Percentiles rank a stretch among this genome's conserved stretches.
Conservation (phyloP, 2,113 vertebrate genomes). For the Proterorhinus semilunaris region DNA sequence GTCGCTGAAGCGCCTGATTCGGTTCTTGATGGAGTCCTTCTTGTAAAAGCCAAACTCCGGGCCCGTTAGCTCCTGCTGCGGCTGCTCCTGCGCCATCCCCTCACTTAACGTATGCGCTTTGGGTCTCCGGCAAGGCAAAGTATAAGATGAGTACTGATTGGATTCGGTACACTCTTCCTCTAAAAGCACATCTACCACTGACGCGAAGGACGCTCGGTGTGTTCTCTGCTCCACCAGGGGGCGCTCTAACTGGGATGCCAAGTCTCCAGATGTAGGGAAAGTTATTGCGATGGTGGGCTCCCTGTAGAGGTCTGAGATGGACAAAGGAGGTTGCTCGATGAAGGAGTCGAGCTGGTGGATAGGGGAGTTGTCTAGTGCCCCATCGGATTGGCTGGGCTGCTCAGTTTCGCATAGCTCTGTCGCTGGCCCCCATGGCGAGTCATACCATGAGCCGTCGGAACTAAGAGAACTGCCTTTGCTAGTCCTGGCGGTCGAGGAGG, state of each 20-base stretch:
- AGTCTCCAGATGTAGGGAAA: slow-evolving; percentile 72
- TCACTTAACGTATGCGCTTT: slow-evolving; percentile 68
- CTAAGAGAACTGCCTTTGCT: slow-evolving; percentile 94
- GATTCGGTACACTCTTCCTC: slow-evolving; percentile 79
- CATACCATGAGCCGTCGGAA: slow-evolving; percentile 94
- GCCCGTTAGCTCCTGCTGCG: slow-evolving; percentile 52
- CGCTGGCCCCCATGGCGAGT: slow-evolving; percentile 87
- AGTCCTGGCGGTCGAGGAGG: slow-evolving; percentile 81
- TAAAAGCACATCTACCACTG: slow-evolving; percentile 82
- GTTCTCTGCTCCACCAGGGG: slow-evolving; percentile 55
- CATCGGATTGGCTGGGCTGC: slow-evolving; percentile 67
- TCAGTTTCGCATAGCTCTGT: slow-evolving; percentile 82
- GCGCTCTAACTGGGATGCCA: slow-evolving; percentile 71
- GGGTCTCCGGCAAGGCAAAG: slow-evolving; percentile 87
- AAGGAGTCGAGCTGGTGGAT: slow-evolving; percentile 72
- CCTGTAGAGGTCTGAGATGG: slow-evolving; percentile 82
- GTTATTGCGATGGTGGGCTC: slow-evolving; percentile 77
- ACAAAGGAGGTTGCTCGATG: slow-evolving; percentile 80
- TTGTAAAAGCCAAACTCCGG: slow-evolving; percentile 77
- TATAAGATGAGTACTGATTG: slow-evolving; percentile 86
- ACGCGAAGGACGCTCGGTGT: slow-evolving; percentile 85
- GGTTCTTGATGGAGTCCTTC: slow-evolving; percentile 86
- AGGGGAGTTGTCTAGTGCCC: slow-evolving; percentile 71
- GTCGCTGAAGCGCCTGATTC: slow-evolving; percentile 91
- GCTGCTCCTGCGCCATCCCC: slow-evolving; percentile 42